phyloP scores from a whole-genome alignment of 2,797 vertebrate genomes.

The Psittacula derbiana region DNA sequence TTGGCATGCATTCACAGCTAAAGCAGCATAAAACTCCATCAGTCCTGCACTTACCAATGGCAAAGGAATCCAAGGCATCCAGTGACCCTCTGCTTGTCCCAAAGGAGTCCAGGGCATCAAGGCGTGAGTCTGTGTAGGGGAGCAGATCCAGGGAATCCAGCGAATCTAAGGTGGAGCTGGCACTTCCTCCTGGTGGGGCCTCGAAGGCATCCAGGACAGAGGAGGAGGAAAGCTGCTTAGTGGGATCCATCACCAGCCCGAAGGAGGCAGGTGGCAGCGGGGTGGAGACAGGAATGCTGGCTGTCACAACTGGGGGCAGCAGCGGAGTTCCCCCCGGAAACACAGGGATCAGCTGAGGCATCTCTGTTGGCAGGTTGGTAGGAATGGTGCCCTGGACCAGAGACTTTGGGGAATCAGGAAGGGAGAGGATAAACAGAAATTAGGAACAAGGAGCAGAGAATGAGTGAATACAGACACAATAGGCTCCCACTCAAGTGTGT shows the following conservation, averaged over 20 bases:
- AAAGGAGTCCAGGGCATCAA: slow-evolving; percentile 88
- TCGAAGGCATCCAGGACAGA: slow-evolving; percentile 76
- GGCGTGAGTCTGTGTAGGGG: slow-evolving; percentile 75
- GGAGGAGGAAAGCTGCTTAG: slow-evolving; percentile 77
- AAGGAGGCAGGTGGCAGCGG: slow-evolving; percentile 88
- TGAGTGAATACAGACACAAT: background rate
- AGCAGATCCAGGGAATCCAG: slow-evolving; percentile 75
- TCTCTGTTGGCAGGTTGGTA: slow-evolving; percentile 88
- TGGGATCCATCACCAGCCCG: slow-evolving; percentile 78
- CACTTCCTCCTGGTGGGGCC: slow-evolving; percentile 40
- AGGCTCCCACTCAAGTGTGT: fast-evolving
- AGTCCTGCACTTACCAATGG: slow-evolving; percentile 62
- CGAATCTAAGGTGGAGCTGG: slow-evolving; percentile 68
- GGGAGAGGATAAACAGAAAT: background rate
- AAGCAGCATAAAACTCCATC: background rate
- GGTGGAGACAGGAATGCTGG: slow-evolving; percentile 84
- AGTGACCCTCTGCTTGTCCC: slow-evolving; percentile 77
- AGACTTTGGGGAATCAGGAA: slow-evolving; percentile 53
- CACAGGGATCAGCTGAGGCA: slow-evolving; percentile 87
- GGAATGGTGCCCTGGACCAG: slow-evolving; percentile 85
- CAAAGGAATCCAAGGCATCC: slow-evolving; percentile 85
- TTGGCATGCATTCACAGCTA: background rate
- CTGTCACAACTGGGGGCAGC: slow-evolving; percentile 79
- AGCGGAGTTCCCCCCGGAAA: slow-evolving; percentile 75
- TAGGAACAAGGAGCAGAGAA: background rate